Evolutionary conservation across 1,140 invertebrate genomes (phyloP).

Genomic region (Neodiprion fabricii): DNA sequence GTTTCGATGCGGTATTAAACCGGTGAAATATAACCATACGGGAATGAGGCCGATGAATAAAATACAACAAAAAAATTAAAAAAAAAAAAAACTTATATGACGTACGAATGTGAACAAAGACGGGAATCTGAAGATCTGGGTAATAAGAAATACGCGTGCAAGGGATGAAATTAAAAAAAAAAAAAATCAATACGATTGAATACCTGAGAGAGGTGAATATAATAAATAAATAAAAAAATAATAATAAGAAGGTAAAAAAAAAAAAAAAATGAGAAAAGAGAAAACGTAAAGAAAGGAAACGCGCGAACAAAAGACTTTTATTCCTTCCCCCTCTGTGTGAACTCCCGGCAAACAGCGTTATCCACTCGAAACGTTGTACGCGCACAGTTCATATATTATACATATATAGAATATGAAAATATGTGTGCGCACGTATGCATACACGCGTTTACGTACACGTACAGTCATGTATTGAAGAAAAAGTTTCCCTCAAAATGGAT

Average conservation of each 20-base stretch:
- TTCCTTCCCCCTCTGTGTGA: not conserved
- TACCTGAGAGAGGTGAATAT: too few relatives aligned
- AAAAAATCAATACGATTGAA: not conserved
- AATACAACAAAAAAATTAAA: not conserved
- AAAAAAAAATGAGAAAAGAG: too few relatives aligned
- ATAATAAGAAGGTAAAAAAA: too few relatives aligned
- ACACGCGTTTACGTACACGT: too few relatives aligned
- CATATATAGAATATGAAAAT: not conserved
- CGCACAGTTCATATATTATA: not conserved
- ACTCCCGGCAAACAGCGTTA: conserved; percentile 1
- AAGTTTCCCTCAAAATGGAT: not conserved
- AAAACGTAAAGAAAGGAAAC: too few relatives aligned
- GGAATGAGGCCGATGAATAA: not conserved
- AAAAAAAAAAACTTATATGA: not conserved
- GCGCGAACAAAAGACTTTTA: too few relatives aligned
- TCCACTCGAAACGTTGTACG: not conserved
- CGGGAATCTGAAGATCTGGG: too few relatives aligned
- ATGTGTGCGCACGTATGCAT: not conserved
- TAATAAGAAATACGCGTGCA: too few relatives aligned
- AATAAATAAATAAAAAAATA: too few relatives aligned
- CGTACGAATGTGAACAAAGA: not conserved
- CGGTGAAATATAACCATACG: not conserved
- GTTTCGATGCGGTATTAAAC: not conserved
- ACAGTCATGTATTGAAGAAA: not conserved
- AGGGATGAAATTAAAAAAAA: not conserved